Percentiles rank a stretch among this genome's conserved stretches.
Conservation (phyloP, 1,140 invertebrate genomes). For the Coenobita brevimanus region DNA sequence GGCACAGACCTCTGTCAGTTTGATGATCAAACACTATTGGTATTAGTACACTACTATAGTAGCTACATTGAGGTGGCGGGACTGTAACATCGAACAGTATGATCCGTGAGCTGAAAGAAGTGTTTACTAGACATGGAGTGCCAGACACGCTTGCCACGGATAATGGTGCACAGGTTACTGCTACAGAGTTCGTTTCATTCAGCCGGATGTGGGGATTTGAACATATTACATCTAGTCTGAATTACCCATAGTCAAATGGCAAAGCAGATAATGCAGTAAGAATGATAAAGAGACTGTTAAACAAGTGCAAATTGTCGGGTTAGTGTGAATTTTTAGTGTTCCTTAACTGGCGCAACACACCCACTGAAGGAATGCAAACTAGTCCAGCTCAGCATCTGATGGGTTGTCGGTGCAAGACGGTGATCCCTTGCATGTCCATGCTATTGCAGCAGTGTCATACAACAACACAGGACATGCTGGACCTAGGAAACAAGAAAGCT, state of each 20-base stretch:
- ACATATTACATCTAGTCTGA: background rate
- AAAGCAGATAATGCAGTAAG: background rate
- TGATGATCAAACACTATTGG: slow-evolving; percentile 15
- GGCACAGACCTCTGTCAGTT: slow-evolving; percentile 26
- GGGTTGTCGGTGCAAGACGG: too few relatives aligned
- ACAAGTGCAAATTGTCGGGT: background rate
- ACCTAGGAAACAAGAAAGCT: too few relatives aligned
- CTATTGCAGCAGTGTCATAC: too few relatives aligned
- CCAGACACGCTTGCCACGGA: slow-evolving; percentile 68
- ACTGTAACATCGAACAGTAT: slow-evolving; percentile 43
- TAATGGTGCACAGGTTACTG: slow-evolving; percentile 70
- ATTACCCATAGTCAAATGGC: background rate
- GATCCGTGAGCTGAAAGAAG: slow-evolving; percentile 48
- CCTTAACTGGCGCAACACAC: too few relatives aligned
- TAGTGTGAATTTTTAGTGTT: background rate
- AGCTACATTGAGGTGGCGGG: slow-evolving; percentile 65
- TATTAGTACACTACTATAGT: slow-evolving; percentile 69
- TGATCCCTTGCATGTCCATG: too few relatives aligned
- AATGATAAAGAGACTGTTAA: background rate
- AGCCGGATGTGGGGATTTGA: background rate
- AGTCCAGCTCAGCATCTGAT: too few relatives aligned
- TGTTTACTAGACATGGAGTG: slow-evolving; percentile 68
- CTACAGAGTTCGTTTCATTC: background rate
- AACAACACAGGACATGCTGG: too few relatives aligned
- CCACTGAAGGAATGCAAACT: too few relatives aligned